These are phyloP conservation scores for Phataginus tetradactyla DNA, from an alignment of 2,797 vertebrate species.

Conservation along the genomic window DNA sequence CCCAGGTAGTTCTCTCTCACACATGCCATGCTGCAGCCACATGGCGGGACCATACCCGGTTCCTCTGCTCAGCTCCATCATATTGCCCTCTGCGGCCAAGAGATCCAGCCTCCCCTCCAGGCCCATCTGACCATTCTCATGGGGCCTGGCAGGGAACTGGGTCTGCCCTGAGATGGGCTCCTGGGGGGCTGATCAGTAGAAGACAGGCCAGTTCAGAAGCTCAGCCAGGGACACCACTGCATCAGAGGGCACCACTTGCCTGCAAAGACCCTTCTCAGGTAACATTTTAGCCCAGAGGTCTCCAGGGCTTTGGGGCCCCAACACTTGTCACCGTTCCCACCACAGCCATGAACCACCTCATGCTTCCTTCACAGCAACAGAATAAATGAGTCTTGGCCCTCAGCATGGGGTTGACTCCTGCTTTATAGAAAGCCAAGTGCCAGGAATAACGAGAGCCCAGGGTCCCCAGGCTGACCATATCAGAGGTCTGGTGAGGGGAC, in stretches of 20 bases:
- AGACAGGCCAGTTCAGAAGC: background rate
- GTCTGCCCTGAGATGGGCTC: background rate
- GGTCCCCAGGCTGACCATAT: background rate
- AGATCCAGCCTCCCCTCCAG: background rate
- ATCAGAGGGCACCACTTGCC: background rate
- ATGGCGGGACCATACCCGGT: background rate
- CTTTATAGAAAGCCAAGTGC: constrained; percentile 66
- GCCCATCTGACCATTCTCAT: background rate
- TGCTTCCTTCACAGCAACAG: background rate
- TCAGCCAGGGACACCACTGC: background rate
- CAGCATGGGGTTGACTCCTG: background rate
- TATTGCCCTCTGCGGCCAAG: background rate
- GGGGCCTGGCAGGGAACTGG: background rate
- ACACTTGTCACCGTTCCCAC: too few relatives aligned
- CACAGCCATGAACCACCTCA: background rate
- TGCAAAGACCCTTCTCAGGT: background rate
- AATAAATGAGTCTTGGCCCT: background rate
- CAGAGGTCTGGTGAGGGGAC: background rate
- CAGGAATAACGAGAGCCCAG: background rate
- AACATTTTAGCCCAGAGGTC: background rate
- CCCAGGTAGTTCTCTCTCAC: background rate
- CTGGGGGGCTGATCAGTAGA: background rate
- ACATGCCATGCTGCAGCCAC: background rate
- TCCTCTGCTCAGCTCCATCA: background rate
- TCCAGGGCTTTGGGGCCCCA: background rate